Evolutionary conservation across 2,113 vertebrate genomes (phyloP).

Genomic region (Triplophysa tibetana): DNA sequence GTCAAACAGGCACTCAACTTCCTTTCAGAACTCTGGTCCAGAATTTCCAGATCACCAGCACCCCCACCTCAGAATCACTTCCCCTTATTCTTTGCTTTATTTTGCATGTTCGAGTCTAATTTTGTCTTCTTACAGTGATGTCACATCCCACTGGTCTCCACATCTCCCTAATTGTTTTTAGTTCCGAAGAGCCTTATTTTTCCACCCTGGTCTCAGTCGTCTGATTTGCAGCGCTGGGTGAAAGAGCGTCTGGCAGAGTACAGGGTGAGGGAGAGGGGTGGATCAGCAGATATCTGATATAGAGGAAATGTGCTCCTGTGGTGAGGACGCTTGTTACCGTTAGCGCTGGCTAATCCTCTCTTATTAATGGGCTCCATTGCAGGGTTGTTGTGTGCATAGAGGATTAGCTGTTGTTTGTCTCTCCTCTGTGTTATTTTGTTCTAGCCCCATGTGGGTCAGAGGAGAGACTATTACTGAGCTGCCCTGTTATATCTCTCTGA

Average conservation of each 20-base stretch:
- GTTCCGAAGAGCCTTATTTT: background rate
- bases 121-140: no score
- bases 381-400: constrained; percentile 57
- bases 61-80: no score
- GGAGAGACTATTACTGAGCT: constrained; percentile 43
- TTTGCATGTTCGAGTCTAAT: no score
- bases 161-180: background rate
- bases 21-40: no score
- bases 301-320: constrained; percentile 23
- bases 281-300: constrained; percentile 16
- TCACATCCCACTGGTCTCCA: background rate
- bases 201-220: background rate
- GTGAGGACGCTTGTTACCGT: constrained; percentile 19
- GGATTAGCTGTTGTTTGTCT: constrained; percentile 65
- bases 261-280: constrained; percentile 3
- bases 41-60: no score
- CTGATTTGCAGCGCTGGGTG: background rate
- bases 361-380: constrained; percentile 61
- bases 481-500: constrained; percentile 48
- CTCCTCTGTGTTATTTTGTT: constrained; percentile 53
- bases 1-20: no score
- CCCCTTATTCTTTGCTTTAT: no score
- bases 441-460: constrained; percentile 62
- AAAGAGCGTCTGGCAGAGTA: constrained; percentile 11
- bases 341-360: constrained; percentile 64